Evolutionary conservation across 2,888 invertebrate species (phyloP), one percentile per base, ranked within the genome.

Genomic region (Liposcelis brunnea): DNA sequence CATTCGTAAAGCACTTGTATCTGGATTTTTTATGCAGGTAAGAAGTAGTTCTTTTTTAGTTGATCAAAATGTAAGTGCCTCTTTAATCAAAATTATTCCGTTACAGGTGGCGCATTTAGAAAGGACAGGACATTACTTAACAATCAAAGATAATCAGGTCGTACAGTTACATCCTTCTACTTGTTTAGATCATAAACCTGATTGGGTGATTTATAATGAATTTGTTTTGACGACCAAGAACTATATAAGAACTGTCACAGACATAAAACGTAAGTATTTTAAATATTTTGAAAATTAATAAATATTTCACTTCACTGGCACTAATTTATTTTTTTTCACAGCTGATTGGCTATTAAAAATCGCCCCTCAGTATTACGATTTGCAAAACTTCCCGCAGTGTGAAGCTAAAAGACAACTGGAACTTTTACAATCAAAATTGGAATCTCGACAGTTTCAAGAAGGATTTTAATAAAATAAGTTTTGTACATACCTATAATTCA

Each of bases 131-230:
- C 94, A 97, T 66, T 99, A 99, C 65, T 70, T 97, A 52, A 98
- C 98, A 2, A 93, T 97, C 52, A 98, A 98, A 63, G 98, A 99
- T 69, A 97, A 97, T 69, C 98, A 99, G 69, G 81, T 91, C 50
- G 98, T 99, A 1, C 97, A 97, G 63, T 73, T 99, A 35, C 98
- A 99, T 68, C 98, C 98, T 0, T 95, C 95, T 53, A 97, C 97
- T 7, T 97, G 95, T 60, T 74, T 99, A 47, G 97, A 97, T 68
- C 98, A 98, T 68, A 98, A 98, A 63, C 98, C 98, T 1, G 98
- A 98, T 66, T 99, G 98, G 98, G 97, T 97, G 34, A 82, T 99
- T 49, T 99, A 99, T 69, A 97, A 99, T 67, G 98, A 99, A 69
- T 99, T 99, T 61, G 98, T 99, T 42, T 71, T 99, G 53, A 99